These are phyloP conservation scores for Meteorus sp. DNA, from an alignment of 1,140 invertebrate species.

Conservation along the genomic window DNA sequence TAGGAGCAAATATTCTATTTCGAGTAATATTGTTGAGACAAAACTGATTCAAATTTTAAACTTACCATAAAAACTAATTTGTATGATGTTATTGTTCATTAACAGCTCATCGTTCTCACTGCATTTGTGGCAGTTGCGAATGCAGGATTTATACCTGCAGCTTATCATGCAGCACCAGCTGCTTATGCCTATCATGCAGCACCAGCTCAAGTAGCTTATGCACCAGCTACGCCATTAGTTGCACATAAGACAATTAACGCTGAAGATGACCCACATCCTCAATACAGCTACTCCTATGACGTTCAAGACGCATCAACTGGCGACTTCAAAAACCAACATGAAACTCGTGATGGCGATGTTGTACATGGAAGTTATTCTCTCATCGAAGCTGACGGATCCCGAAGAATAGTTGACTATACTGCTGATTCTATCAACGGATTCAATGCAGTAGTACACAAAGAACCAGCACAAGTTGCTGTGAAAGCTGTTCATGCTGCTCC, in stretches of 20 bases:
- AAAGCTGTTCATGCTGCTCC: conserved; percentile 23
- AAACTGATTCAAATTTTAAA: too few relatives aligned
- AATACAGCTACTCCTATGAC: conserved; percentile 47
- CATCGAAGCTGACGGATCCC: conserved; percentile 69
- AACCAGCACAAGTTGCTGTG: conserved; percentile 22
- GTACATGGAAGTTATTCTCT: conserved; percentile 64
- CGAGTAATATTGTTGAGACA: too few relatives aligned
- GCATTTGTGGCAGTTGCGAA: conserved; percentile 37
- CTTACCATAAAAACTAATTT: neutral
- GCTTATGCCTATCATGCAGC: too few relatives aligned
- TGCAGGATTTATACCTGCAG: conserved; percentile 32
- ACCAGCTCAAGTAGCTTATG: conserved; percentile 7
- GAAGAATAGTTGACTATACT: conserved; percentile 49
- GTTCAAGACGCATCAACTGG: conserved; percentile 59
- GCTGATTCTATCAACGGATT: conserved; percentile 49
- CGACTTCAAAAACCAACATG: conserved; percentile 59
- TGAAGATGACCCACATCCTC: conserved; percentile 18
- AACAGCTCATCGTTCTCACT: conserved; percentile 30
- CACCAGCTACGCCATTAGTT: neutral
- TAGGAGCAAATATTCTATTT: too few relatives aligned
- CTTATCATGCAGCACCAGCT: too few relatives aligned
- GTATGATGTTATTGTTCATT: neutral
- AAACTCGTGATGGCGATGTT: conserved; percentile 59
- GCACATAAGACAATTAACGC: conserved; percentile 16
- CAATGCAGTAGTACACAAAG: conserved; percentile 40